Evolutionary conservation across 2,888 invertebrate species (phyloP), one percentile per base, ranked within the genome.

Genomic region (Xestia ashworthii): DNA sequence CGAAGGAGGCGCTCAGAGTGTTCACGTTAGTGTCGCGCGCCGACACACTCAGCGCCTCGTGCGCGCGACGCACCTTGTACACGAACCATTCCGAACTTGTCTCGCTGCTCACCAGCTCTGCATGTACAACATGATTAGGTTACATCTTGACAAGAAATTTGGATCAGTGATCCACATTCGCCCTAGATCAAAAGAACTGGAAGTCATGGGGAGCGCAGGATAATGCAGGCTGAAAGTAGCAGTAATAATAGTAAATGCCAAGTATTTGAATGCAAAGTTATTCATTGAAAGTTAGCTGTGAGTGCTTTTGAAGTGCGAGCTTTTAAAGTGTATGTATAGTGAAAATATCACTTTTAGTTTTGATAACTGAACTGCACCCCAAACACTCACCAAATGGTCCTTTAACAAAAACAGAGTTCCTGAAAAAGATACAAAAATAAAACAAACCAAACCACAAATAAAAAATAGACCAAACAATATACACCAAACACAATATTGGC

Each of bases 21-120:
- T 98, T 91, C 72, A 89, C 91, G 83, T 85, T 80, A 83, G 96
- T 64, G 70, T 87, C 91, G 0, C 91, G 85, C 8, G 90, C 90
- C 0, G 98, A 98, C 89, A 98, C 98, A 73, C 98, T 98, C 25
- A 99, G 96, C 0, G 99, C 99, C 92, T 99, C 99, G 78, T 99
- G 98, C 0, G 99, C 99, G 85, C 99, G 98, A 71, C 98, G 98
- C 84, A 99, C 97, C 93, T 99, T 99, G 90, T 98, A 97, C 86
- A 98, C 97, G 90, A 99, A 98, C 81, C 98, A 97, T 90, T 99
- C 99, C 87, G 98, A 98, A 91, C 98, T 98, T 75, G 98, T 97
- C 92, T 99, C 99, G 32, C 98, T 98, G 95, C 99, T 99, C 80
- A 98, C 97, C 81, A 99, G 96, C 95, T 99, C 99, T 99, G 92